Conservation (phyloP, 2,888 invertebrate species). For the Euspilapteryx auroguttella region DNA sequence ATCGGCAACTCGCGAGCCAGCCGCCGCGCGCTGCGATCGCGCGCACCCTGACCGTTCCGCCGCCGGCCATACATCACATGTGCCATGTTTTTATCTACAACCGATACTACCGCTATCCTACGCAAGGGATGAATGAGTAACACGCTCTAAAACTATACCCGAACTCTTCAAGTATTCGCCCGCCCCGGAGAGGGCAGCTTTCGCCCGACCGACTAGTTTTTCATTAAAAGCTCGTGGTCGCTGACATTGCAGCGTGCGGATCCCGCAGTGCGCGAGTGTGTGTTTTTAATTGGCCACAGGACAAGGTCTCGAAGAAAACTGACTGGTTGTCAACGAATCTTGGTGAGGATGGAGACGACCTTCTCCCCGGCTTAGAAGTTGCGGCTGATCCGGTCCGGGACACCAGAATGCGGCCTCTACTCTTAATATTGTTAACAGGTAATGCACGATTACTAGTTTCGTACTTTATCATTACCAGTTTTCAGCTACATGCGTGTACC, state of each 20-base stretch:
- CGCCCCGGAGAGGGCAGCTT: conserved; percentile 23
- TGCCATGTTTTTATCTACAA: conserved; percentile 56
- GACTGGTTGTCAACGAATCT: conserved; percentile 41
- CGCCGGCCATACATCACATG: too few relatives aligned
- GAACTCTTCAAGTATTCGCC: neutral
- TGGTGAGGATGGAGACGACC: too few relatives aligned
- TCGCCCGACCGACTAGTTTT: conserved; percentile 48
- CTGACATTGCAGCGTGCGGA: conserved; percentile 58
- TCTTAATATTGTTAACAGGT: conserved; percentile 47
- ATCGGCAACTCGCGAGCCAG: conserved; percentile 55
- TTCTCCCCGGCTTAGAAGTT: conserved; percentile 24
- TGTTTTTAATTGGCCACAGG: conserved; percentile 44
- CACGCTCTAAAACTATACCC: conserved; percentile 9
- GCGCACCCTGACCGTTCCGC: too few relatives aligned
- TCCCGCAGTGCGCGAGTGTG: conserved; percentile 59
- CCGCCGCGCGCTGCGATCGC: conserved; percentile 54
- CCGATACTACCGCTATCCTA: conserved; percentile 22
- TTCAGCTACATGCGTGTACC: too few relatives aligned
- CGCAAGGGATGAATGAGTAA: conserved; percentile 32
- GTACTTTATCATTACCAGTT: too few relatives aligned
- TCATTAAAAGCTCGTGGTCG: conserved; percentile 48
- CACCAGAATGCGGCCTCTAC: conserved; percentile 38
- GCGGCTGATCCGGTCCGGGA: conserved; percentile 15
- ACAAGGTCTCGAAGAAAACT: conserved; percentile 2
- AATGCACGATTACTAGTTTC: too few relatives aligned